phyloP scores from a whole-genome alignment of 2,888 invertebrate species.

The Tryphoninae sp. region DNA sequence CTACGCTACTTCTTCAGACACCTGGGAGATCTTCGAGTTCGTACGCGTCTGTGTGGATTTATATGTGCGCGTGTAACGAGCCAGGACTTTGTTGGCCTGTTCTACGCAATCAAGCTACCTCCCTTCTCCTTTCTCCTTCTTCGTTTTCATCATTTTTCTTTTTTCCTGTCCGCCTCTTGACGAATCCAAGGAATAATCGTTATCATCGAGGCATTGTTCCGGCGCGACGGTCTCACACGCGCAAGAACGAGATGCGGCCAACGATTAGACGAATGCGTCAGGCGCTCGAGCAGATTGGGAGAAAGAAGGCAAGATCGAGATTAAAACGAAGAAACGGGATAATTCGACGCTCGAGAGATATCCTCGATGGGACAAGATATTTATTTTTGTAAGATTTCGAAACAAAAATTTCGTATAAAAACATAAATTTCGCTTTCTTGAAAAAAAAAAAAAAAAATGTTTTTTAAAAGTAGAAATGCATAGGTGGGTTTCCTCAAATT shows the following conservation, averaged over 20 bases:
- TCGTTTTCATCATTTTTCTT: not conserved
- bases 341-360: too few relatives aligned
- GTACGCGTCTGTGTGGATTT: not conserved
- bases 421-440: not conserved
- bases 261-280: conserved; percentile 28
- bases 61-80: not conserved
- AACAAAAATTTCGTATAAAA: too few relatives aligned
- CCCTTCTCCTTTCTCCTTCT: not conserved
- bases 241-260: conserved; percentile 9
- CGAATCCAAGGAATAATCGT: conserved; percentile 22
- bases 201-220: conserved; percentile 49
- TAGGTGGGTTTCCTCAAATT: conserved; percentile 39
- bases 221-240: not conserved
- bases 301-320: conserved; percentile 18
- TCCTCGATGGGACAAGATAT: too few relatives aligned
- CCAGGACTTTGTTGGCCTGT: conserved; percentile 1
- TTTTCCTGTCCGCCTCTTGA: not conserved
- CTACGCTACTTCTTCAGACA: conserved; percentile 29
- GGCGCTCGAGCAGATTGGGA: not conserved
- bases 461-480: conserved; percentile 4
- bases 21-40: conserved; percentile 16
- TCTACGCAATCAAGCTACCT: conserved; percentile 31
- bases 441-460: conserved; percentile 10
- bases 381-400: too few relatives aligned
- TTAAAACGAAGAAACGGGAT: too few relatives aligned